Percentiles rank a stretch among this genome's conserved stretches.
These are phyloP conservation scores for Grapholita molesta DNA, from an alignment of 1,140 invertebrate species.

Conservation along the genomic window DNA sequence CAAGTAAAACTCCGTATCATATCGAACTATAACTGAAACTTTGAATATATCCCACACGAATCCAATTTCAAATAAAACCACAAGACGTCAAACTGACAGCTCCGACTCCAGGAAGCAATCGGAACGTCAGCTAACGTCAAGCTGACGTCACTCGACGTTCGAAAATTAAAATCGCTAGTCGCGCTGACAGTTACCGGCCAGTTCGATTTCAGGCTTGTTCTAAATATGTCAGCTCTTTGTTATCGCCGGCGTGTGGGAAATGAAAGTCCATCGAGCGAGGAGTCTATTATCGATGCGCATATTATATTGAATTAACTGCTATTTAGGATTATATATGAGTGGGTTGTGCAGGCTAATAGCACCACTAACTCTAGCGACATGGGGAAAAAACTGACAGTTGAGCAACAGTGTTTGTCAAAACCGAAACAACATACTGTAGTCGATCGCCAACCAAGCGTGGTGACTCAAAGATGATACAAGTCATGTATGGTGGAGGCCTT, in stretches of 20 bases:
- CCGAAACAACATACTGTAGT: no score
- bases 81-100: not conserved
- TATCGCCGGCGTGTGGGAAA: conserved; percentile 71
- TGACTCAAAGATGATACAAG: no score
- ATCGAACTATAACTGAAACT: no score
- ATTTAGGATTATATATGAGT: not conserved
- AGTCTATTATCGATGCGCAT: conserved; percentile 62
- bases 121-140: conserved; percentile 56
- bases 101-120: conserved; percentile 55
- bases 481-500: no score
- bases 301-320: conserved; percentile 56
- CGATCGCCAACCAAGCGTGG: no score
- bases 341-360: not conserved
- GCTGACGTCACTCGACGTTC: conserved; percentile 48
- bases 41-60: not conserved
- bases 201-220: conserved; percentile 77
- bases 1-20: no score
- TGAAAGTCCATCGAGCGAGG: conserved; percentile 70
- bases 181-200: conserved; percentile 58
- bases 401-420: no score
- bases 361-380: no score
- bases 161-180: conserved; percentile 76
- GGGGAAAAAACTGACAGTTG: no score
- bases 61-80: not conserved
- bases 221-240: conserved; percentile 77